Evolutionary conservation across 2,888 invertebrate species (phyloP).

Genomic region (Disparrhopalites patrizii): DNA sequence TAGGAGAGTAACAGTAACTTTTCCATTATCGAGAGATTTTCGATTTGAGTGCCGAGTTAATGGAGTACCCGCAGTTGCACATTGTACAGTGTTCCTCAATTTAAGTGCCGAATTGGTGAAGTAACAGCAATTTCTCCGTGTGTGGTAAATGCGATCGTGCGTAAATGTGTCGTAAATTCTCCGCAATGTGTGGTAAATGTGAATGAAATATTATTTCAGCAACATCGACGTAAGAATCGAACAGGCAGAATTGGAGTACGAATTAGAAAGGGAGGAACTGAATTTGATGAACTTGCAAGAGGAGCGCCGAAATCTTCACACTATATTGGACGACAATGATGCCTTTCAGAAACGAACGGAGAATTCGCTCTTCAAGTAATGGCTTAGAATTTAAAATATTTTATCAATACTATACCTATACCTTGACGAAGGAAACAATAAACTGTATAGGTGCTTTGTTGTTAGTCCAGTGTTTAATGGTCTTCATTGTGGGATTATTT

Average conservation of each 20-base stretch:
- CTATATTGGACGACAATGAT: slow-evolving; percentile 69
- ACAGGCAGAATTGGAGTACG: slow-evolving; percentile 85
- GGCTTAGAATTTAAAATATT: not conserved
- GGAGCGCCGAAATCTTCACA: slow-evolving; percentile 72
- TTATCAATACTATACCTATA: not conserved
- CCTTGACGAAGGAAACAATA: not conserved
- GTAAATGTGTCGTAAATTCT: no score
- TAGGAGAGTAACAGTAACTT: no score
- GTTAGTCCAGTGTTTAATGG: no score
- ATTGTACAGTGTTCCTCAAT: no score
- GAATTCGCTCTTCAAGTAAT: slow-evolving; percentile 46
- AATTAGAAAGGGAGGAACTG: slow-evolving; percentile 80
- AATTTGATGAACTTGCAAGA: slow-evolving; percentile 78
- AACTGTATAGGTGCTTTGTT: no score
- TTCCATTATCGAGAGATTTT: no score
- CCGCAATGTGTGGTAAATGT: not conserved
- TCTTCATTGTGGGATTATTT: no score
- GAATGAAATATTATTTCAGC: slow-evolving; percentile 54
- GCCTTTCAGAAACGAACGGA: slow-evolving; percentile 54
- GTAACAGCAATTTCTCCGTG: no score
- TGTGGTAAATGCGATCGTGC: no score
- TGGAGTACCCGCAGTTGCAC: no score
- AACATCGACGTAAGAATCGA: slow-evolving; percentile 85
- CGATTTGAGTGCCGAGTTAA: no score
- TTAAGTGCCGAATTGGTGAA: no score